These are phyloP conservation scores for Aurelia aurita complex sp. Pacific DNA, from an alignment of 30 jellyfish, hydroid and myxozoan species.

Conservation along the genomic window DNA sequence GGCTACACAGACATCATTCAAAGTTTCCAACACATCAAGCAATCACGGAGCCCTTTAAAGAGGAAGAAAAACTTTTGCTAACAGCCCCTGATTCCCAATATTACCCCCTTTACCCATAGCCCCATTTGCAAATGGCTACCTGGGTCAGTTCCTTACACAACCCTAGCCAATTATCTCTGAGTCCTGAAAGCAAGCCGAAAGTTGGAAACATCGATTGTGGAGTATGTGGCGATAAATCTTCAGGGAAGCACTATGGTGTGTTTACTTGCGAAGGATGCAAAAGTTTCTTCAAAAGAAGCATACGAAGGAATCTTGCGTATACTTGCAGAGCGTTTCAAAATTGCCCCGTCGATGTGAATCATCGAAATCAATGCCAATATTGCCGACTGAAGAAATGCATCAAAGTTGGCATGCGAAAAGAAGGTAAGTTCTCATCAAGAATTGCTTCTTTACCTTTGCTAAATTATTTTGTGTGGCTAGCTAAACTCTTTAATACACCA, in stretches of 20 bases:
- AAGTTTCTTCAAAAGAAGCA: slow-evolving; percentile 93
- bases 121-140: slow-evolving; percentile 38
- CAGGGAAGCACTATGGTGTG: slow-evolving; percentile 98
- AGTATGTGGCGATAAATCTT: slow-evolving; percentile 95
- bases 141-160: slow-evolving; percentile 59
- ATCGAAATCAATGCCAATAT: slow-evolving; percentile 93
- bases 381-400: slow-evolving; percentile 93
- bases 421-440: slow-evolving; percentile 59
- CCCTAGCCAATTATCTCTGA: slow-evolving; percentile 54
- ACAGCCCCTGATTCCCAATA: background rate
- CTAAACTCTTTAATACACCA: background rate
- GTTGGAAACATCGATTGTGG: slow-evolving; percentile 80
- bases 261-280: slow-evolving; percentile 98
- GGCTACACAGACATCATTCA: background rate
- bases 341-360: slow-evolving; percentile 91
- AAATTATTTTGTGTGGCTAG: background rate
- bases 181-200: slow-evolving; percentile 78
- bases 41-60: slow-evolving; percentile 40
- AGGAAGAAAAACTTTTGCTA: background rate
- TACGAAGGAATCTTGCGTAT: slow-evolving; percentile 88
- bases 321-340: slow-evolving; percentile 95
- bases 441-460: too few species aligned
- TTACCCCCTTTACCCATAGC: background rate
- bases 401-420: slow-evolving; percentile 97
- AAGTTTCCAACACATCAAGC: background rate